Base-by-base conservation (phyloP, 1,140 invertebrate genomes). In the Nasonia longicornis region DNA sequence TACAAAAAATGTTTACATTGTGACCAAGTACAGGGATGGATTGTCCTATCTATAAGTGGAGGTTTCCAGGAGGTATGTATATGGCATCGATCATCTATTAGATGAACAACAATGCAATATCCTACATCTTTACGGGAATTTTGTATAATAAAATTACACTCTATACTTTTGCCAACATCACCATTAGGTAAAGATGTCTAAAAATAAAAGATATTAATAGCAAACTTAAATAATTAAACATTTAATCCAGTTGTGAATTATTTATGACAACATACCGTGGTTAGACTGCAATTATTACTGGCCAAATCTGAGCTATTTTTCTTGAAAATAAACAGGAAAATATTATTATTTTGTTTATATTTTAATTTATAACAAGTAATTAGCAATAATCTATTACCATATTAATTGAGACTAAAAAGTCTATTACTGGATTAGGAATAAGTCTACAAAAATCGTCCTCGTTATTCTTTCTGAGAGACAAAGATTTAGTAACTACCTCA, bases 1-100 rank as follows among this genome's bases (percentile, higher is more conserved):
- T 71, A 20, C 4, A 42, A 42, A 14, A 14, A n/a, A 66, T 77
- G 48, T 14, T 81, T 70, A 85, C 84, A 48, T 81, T 83, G 76
- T 29, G 82, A 72, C 85, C 85, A 85, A 11, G 75, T 69, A 70
- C 85, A 86, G 14, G 83, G 71, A 29, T 58, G 52, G 7, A 20
- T 8, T 58, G 80, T 52, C 11, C 67, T 76, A 31, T 64, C 35
- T 63, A 77, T 63, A 3, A 78, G 31, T 12, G 84, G 84, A 26
- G 82, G 82, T 45, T 85, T 83, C 85, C 85, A 86, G 16, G 83
- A 74, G 11, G 85, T 83, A 74, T 84, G 63, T 74, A 48, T 82
- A 64, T 77, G 38, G 45, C 85, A 86, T 26, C 85, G 80, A 0
- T 83, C 77, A 80, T 86, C 85, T 22, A 79, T 26, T 14, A 85